Percentiles rank a stretch among this genome's conserved stretches.
These are phyloP conservation scores for Apotomis betuletana DNA, from an alignment of 2,888 invertebrate genomes.

Conservation along the genomic window DNA sequence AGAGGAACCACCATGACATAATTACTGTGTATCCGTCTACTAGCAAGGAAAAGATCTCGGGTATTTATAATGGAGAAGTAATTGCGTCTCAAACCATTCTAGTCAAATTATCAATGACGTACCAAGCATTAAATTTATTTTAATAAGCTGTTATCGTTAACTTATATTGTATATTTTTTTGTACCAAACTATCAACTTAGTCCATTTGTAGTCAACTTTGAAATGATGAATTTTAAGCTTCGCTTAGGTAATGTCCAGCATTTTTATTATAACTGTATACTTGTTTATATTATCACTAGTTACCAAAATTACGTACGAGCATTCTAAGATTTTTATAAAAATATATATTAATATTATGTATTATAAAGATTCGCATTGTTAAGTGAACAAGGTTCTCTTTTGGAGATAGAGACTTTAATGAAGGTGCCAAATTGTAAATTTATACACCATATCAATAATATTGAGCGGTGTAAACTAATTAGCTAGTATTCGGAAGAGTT, in stretches of 20 bases:
- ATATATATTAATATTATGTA: conserved; percentile 34
- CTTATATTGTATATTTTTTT: not conserved
- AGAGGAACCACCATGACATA: not conserved
- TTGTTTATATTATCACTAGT: not conserved
- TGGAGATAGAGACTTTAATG: conserved; percentile 53
- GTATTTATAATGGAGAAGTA: not conserved
- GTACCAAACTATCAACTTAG: too few species aligned
- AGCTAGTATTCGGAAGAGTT: conserved; percentile 48
- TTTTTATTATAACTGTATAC: not conserved
- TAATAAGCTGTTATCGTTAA: conserved; percentile 16
- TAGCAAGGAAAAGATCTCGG: not conserved
- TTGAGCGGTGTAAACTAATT: conserved; percentile 45
- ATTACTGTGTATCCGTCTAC: not conserved
- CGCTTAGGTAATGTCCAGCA: not conserved
- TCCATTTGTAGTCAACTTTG: not conserved
- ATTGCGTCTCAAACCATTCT: conserved; percentile 23
- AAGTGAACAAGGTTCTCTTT: conserved; percentile 47
- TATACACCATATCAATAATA: conserved; percentile 47
- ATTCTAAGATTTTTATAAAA: conserved; percentile 17
- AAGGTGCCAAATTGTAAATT: conserved; percentile 58
- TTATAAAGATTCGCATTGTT: conserved; percentile 41
- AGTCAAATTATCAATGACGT: conserved; percentile 33
- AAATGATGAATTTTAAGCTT: not conserved
- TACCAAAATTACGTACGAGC: conserved; percentile 10
- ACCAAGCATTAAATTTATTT: conserved; percentile 3